phyloP scores from a whole-genome alignment of 2,888 invertebrate species.

The Agrilus biguttatus region DNA sequence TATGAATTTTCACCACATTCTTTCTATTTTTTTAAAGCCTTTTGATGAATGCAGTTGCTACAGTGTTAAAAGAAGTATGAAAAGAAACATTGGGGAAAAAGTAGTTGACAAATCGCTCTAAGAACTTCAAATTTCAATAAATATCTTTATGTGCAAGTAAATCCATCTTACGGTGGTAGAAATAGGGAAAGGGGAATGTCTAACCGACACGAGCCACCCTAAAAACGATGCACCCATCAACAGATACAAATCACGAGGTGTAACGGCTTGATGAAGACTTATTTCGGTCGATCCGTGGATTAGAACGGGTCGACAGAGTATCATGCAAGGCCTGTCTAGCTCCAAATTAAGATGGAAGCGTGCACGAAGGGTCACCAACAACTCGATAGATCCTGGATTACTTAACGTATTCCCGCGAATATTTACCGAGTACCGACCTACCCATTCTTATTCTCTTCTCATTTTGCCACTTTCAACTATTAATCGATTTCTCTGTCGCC shows the following conservation, averaged over 20 bases:
- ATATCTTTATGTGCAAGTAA: slow-evolving; percentile 20
- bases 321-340: slow-evolving; percentile 5
- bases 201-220: slow-evolving; percentile 17
- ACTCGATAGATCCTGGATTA: not conserved
- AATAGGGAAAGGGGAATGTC: slow-evolving; percentile 2
- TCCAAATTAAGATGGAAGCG: slow-evolving; percentile 16
- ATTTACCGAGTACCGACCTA: not conserved
- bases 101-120: no score
- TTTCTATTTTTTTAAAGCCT: no score
- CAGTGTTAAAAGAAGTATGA: no score
- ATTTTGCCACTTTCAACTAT: no score
- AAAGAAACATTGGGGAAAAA: no score
- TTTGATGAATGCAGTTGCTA: no score
- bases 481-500: no score
- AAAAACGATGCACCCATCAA: slow-evolving; percentile 15
- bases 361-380: not conserved
- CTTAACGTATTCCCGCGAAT: not conserved
- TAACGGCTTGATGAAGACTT: slow-evolving; percentile 25
- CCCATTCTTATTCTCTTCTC: no score
- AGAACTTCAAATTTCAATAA: slow-evolving; percentile 4
- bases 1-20: no score
- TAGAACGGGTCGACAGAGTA: slow-evolving; percentile 6
- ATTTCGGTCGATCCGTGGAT: slow-evolving; percentile 22
- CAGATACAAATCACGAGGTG: slow-evolving; percentile 23
- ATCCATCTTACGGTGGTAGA: no score